These are phyloP conservation scores for Lasioglossum marginatum DNA, from an alignment of 2,888 invertebrate species.

Conservation along the genomic window DNA sequence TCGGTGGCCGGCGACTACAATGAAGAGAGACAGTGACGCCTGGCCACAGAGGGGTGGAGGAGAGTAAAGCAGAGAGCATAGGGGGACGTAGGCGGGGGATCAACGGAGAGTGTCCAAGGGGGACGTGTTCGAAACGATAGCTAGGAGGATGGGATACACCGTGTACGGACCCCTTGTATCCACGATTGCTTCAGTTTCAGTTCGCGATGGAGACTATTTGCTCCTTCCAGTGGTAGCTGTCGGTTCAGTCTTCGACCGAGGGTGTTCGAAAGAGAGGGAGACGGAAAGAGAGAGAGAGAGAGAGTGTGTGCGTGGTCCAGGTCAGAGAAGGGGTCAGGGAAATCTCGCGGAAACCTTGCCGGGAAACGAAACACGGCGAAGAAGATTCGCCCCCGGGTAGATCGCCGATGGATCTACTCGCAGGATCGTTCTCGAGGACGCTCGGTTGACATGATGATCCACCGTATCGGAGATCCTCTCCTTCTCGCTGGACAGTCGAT, in stretches of 20 bases:
- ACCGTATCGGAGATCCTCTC: not conserved
- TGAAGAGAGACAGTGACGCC: conserved; percentile 13
- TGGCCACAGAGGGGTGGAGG: conserved; percentile 19
- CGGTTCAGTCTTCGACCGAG: conserved; percentile 47
- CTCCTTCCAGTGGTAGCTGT: conserved; percentile 70
- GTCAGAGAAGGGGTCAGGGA: not conserved
- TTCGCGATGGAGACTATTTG: conserved; percentile 80
- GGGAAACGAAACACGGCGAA: not conserved
- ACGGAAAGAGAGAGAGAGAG: conserved; percentile 4
- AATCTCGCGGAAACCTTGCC: not conserved
- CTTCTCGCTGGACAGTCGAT: not conserved
- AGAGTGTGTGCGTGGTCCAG: not conserved
- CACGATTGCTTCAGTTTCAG: conserved; percentile 81
- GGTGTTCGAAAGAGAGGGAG: conserved; percentile 28
- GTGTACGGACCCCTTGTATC: conserved; percentile 77
- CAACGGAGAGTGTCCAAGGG: conserved; percentile 70
- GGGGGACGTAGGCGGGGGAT: conserved; percentile 42
- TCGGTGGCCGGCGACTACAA: not conserved
- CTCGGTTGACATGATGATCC: not conserved
- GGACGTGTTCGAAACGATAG: conserved; percentile 82
- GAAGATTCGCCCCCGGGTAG: not conserved
- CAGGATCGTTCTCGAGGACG: not conserved
- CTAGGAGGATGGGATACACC: conserved; percentile 82
- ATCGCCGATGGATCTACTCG: not conserved
- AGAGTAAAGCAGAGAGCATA: conserved; percentile 22